Evolutionary conservation across 2,888 invertebrate species (phyloP).

Genomic region (Cactoblastis cactorum): DNA sequence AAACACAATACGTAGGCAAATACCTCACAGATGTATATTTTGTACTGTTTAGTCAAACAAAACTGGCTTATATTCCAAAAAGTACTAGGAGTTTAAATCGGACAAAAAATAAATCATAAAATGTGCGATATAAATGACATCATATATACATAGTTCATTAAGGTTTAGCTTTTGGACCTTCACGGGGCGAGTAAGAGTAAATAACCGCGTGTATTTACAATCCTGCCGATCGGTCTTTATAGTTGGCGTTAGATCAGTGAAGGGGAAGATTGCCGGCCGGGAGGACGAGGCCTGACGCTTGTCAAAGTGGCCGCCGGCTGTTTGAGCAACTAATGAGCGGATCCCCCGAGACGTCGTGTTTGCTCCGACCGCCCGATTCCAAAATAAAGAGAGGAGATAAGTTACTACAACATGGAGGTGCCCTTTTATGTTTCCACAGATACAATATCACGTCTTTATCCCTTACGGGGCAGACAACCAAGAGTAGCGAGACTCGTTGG

Average conservation of each 20-base stretch:
- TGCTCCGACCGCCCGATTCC: slow-evolving; percentile 35
- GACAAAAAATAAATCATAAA: not conserved
- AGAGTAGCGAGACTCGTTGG: too few species aligned
- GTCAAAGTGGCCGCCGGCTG: slow-evolving; percentile 68
- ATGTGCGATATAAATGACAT: not conserved
- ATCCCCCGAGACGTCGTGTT: slow-evolving; percentile 72
- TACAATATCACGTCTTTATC: too few species aligned
- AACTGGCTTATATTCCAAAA: too few species aligned
- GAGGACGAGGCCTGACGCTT: slow-evolving; percentile 52
- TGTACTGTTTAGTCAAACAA: not conserved
- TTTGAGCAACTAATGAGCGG: slow-evolving; percentile 78
- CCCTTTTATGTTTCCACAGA: not conserved
- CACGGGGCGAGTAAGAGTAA: slow-evolving; percentile 9
- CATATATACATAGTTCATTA: slow-evolving; percentile 5
- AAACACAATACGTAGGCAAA: too few species aligned
- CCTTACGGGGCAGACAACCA: too few species aligned
- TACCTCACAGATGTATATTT: too few species aligned
- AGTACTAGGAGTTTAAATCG: too few species aligned
- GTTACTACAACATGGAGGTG: not conserved
- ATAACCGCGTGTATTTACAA: slow-evolving; percentile 24
- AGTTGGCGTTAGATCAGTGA: slow-evolving; percentile 56
- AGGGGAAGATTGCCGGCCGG: slow-evolving; percentile 57
- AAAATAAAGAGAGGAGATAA: not conserved
- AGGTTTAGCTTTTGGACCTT: slow-evolving; percentile 8
- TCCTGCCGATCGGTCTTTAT: slow-evolving; percentile 26